Base-by-base conservation (phyloP, 2,113 vertebrate species). In the Xiphorhynchus elegans region DNA sequence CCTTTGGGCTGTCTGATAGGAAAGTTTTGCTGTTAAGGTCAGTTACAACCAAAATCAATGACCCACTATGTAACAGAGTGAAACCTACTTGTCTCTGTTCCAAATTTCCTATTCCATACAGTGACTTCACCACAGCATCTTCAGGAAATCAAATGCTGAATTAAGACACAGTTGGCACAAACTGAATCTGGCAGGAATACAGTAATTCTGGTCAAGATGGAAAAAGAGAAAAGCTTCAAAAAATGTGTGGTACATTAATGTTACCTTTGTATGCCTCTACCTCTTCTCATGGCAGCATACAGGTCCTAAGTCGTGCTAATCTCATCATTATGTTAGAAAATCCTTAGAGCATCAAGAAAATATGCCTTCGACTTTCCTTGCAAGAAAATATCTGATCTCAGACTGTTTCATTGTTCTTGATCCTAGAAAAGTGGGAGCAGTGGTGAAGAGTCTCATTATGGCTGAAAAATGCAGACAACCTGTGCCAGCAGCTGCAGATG, bases 91-190 rank as follows among this genome's bases (percentile, higher is more conserved):
- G 40, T 59, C 42, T 89, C 21, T 49, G 11, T 73, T 82, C 37
- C 50, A 53, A 75, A 83, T 72, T 75, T 72, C 35, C 17, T 62
- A 47, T 80, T 76, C 84, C 28, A 29, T 75, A 33, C 35, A 83
- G 78, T 42, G 46, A 85, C 55, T 91, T 40, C 11, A 44, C 23
- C 44, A 33, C 18, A 59, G 63, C 53, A 84, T 66, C 84, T 90
- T 94, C 50, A 90, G 87, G 78, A 96, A 94, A 88, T 79, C 77
- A 79, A 84, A 64, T 31, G 16, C 31, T 64, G 81, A 94, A 93
- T 75, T 75, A 46, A 94, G 79, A 91, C 93, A 74, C 73, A 87
- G 81, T 39, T 92, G 89, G 44, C 81, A 89, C 40, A 68, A 75
- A 53, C 52, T 64, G 81, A 72, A 75, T 37, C 66, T 80, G 55